Base-by-base conservation (phyloP, 1,140 invertebrate species). In the Berghia stephanieae region DNA sequence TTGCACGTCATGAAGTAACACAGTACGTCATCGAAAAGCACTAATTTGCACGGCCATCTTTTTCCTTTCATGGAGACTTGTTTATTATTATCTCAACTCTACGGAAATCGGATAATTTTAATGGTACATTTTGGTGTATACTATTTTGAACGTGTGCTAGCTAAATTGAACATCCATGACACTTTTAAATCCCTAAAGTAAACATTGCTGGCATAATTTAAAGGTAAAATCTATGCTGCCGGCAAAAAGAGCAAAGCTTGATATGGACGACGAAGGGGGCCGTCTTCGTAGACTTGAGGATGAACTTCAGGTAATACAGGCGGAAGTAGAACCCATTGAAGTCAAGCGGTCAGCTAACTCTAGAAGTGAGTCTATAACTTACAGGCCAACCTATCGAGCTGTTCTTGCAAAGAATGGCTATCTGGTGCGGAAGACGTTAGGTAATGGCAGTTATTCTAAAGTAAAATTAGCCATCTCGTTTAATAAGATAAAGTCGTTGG, bases 371-470 rank as follows among this genome's bases (percentile, higher is more conserved):
- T 77, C 84, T 1, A 81, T 88, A 3, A 83, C 79, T 13, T 87
- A 87, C 71, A 76, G 83, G 27, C 86, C 85, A n/a, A 88, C 86
- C 0, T 87, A 87, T 74, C 75, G 86, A 49, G 86, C 86, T 1
- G 78, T 88, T 24, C 79, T 88, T 6, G 86, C 86, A 18, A 84
- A 84, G 52, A 84, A 81, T 72, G 85, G 84, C 2, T 85, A 80
- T 67, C 73, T 87, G 24, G 83, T 87, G 2, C 80, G 84, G 70
- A 83, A 86, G 67, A 88, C 84, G 5, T 69, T 87, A 8, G 86
- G 87, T 18, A 84, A 80, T 77, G 87, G 88, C 10, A 86, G 85
- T 74, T 89, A 89, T 77, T 88, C 87, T 13, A 89, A 89, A 77
- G 88, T 89, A 4, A 89, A 88, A 79, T 83, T 85, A 60, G 87